Base-by-base conservation (phyloP, 2,113 vertebrate genomes). In the Scomber japonicus region DNA sequence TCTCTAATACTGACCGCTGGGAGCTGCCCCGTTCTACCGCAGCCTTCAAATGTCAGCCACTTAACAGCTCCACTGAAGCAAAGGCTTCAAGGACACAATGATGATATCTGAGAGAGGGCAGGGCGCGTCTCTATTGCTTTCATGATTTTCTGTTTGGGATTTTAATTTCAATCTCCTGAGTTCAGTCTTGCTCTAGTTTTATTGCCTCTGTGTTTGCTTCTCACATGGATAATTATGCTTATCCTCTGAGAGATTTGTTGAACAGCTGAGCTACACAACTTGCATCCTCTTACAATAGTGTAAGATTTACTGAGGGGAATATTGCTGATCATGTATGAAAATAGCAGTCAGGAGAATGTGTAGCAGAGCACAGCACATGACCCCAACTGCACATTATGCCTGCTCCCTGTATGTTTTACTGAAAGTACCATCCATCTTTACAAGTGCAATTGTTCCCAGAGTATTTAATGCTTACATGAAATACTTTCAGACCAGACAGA, bases 341-440 rank as follows among this genome's bases (percentile, higher is more conserved):
- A 79, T 62, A 79, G 75, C 16, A 0, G 21, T 17, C 31, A 17
- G 35, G 21, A 53, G 24, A 76, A 51, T 24, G 4, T 19, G 21
- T 45, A 59, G 56, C 2, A 48, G 54, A 66, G 53, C 49, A 50
- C 19, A 17, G 21, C 4, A 15, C 27, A n/a, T 10, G 4, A 75
- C 54, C 46, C 6, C 3, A 14, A 5, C 35, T 35, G 21, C 15
- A 8, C 51, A 61, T 45, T 62, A 45, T 62, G 49, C 54, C 19
- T 60, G 46, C 21, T 71, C 3, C 27, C 40, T 62, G 44, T 77
- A 11, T 64, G 77, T 70, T 14, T 50, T 24, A 30, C 14, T 45
- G n/a, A 13, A 48, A 68, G 73, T 48, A 78, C 48, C 56, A 46
- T 69, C 70, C 48, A 35, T 67, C 64, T 66, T 55, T 62, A 24